These are phyloP conservation scores for Nycteola revayana DNA, from an alignment of 2,888 invertebrate species.

Conservation along the genomic window DNA sequence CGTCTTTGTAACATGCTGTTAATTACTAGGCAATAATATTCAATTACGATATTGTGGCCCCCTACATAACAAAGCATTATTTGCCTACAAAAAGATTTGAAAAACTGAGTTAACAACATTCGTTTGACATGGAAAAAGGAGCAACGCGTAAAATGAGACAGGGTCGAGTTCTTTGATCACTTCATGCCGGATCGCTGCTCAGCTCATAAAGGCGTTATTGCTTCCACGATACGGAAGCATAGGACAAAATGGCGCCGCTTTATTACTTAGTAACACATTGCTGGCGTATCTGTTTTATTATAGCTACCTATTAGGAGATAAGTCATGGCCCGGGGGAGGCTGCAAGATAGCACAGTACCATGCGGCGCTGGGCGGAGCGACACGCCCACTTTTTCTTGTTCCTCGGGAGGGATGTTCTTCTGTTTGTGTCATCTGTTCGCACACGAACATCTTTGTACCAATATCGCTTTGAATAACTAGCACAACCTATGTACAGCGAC, in stretches of 20 bases:
- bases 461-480: conserved; percentile 10
- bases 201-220: conserved; percentile 74
- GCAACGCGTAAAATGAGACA: conserved; percentile 71
- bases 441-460: conserved; percentile 15
- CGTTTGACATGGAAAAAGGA: conserved; percentile 65
- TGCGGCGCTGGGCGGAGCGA: conserved; percentile 70
- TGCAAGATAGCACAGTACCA: conserved; percentile 64
- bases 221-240: conserved; percentile 62
- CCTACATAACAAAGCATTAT: not conserved
- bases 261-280: conserved; percentile 81
- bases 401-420: conserved; percentile 48
- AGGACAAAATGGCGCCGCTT: conserved; percentile 79
- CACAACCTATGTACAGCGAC: too few species aligned
- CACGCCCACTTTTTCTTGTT: conserved; percentile 75
- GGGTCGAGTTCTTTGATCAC: conserved; percentile 72
- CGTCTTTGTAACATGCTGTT: too few species aligned
- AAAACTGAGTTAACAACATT: conserved; percentile 63
- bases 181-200: conserved; percentile 63
- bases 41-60: not conserved
- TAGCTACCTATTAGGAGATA: conserved; percentile 76
- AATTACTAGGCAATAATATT: too few species aligned
- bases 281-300: conserved; percentile 75
- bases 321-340: conserved; percentile 61
- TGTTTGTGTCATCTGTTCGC: conserved; percentile 39
- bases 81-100: conserved; percentile 39